phyloP scores from a whole-genome alignment of 2,888 invertebrate genomes.

The Thymelicus acteon region DNA sequence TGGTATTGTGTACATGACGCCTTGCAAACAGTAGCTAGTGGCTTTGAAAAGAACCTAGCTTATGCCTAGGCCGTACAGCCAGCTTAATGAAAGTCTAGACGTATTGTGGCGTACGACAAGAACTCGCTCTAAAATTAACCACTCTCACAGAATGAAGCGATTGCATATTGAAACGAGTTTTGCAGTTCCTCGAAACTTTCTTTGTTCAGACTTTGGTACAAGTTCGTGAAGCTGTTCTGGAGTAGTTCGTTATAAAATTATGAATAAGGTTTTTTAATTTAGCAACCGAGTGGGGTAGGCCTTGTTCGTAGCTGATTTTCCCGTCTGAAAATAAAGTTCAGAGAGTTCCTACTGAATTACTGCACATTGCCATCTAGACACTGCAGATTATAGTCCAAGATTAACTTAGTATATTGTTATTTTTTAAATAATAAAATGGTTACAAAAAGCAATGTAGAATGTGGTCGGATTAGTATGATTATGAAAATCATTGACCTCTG shows the following conservation, averaged over 20 bases:
- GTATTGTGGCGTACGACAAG: slow-evolving; percentile 46
- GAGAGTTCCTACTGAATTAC: no score
- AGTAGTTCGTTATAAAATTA: slow-evolving; percentile 9
- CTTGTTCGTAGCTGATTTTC: no score
- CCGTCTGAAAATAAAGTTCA: no score
- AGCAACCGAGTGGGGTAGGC: no score
- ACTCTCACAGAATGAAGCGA: slow-evolving; percentile 16
- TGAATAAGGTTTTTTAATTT: not conserved
- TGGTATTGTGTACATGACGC: slow-evolving; percentile 16
- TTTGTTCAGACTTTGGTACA: slow-evolving; percentile 27
- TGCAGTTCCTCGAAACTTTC: slow-evolving; percentile 5
- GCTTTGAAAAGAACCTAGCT: slow-evolving; percentile 27
- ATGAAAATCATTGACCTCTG: no score
- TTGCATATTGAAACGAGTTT: slow-evolving; percentile 14
- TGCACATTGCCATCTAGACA: no score
- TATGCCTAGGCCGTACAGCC: slow-evolving; percentile 24
- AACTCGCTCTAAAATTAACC: slow-evolving; percentile 33
- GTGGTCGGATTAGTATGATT: no score
- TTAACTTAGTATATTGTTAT: no score
- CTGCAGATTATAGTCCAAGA: no score
- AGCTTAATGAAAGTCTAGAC: slow-evolving; percentile 68
- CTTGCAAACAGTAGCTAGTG: slow-evolving; percentile 27
- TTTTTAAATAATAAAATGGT: no score
- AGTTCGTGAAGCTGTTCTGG: slow-evolving; percentile 10
- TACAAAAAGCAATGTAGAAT: no score